Evolutionary conservation across 2,888 invertebrate genomes (phyloP).

Genomic region (Ochropacha duplaris): DNA sequence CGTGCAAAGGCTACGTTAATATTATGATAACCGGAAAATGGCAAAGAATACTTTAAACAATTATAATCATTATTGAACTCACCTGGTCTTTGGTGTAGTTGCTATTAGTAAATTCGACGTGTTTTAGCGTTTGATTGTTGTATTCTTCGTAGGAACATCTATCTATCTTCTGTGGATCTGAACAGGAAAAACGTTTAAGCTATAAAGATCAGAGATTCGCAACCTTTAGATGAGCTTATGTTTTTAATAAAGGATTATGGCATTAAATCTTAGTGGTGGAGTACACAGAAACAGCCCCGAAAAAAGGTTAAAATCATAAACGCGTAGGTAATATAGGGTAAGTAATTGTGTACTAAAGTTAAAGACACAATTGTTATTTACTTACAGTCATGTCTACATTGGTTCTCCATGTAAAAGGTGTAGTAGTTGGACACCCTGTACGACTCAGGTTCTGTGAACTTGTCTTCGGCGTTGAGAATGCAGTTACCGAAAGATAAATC

Average conservation of each 20-base stretch:
- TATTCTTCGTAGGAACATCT: constrained; percentile 91
- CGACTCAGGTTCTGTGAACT: constrained; percentile 89
- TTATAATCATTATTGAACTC: constrained; percentile 26
- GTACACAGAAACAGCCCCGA: too few relatives aligned
- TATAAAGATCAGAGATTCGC: too few relatives aligned
- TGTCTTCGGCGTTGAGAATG: constrained; percentile 87
- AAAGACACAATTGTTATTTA: constrained; percentile 16
- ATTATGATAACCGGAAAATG: constrained; percentile 15
- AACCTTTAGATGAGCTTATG: too few relatives aligned
- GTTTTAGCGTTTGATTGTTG: constrained; percentile 86
- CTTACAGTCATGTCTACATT: constrained; percentile 87
- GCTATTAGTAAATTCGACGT: constrained; percentile 80
- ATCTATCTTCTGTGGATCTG: constrained; percentile 79
- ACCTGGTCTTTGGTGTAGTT: constrained; percentile 80
- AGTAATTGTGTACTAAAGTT: too few relatives aligned
- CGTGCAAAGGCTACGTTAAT: constrained; percentile 4
- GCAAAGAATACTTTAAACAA: constrained; percentile 19
- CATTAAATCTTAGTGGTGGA: too few relatives aligned
- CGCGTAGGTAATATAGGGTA: too few relatives aligned
- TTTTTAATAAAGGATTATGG: too few relatives aligned
- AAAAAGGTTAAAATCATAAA: too few relatives aligned
- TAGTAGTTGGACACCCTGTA: constrained; percentile 89
- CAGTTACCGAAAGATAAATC: constrained; percentile 83
- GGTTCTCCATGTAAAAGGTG: constrained; percentile 92
- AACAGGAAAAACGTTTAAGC: constrained; percentile 20